These are phyloP conservation scores for Chaetura pelagica DNA, from an alignment of 2,113 vertebrate genomes.

Conservation along the genomic window DNA sequence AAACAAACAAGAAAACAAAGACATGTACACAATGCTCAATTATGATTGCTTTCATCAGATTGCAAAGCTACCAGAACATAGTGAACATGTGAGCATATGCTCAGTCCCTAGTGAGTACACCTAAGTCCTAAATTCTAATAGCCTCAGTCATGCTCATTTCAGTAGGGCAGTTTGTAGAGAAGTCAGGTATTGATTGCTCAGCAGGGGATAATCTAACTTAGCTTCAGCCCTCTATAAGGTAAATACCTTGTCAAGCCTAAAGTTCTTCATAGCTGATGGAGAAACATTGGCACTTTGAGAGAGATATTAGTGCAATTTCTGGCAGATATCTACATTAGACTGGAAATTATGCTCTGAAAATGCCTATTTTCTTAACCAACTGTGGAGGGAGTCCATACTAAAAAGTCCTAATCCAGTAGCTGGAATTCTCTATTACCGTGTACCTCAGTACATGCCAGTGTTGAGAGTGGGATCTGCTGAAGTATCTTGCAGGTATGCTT, in stretches of 20 bases:
- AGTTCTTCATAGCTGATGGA: background rate
- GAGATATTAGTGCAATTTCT: background rate
- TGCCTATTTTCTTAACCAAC: background rate
- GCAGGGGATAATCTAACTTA: background rate
- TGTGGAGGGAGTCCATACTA: background rate
- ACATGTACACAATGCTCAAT: background rate
- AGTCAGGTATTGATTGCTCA: background rate
- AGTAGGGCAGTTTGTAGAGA: background rate
- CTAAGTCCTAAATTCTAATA: too few species aligned
- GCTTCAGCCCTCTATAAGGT: background rate
- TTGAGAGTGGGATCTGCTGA: background rate
- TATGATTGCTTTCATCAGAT: background rate
- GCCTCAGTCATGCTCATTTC: background rate
- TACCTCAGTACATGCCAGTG: fast-evolving
- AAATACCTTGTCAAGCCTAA: background rate
- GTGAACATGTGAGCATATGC: background rate
- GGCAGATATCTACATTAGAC: background rate
- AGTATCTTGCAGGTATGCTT: background rate
- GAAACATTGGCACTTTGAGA: background rate
- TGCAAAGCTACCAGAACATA: background rate
- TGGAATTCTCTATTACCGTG: fast-evolving
- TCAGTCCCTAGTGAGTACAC: background rate
- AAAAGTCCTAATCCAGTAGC: background rate
- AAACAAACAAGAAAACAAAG: slow-evolving; percentile 26
- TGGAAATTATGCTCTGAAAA: background rate